Percentiles rank a stretch among this genome's conserved stretches.
Conservation (phyloP, 2,113 vertebrate species). For the Oxyura jamaicensis region DNA sequence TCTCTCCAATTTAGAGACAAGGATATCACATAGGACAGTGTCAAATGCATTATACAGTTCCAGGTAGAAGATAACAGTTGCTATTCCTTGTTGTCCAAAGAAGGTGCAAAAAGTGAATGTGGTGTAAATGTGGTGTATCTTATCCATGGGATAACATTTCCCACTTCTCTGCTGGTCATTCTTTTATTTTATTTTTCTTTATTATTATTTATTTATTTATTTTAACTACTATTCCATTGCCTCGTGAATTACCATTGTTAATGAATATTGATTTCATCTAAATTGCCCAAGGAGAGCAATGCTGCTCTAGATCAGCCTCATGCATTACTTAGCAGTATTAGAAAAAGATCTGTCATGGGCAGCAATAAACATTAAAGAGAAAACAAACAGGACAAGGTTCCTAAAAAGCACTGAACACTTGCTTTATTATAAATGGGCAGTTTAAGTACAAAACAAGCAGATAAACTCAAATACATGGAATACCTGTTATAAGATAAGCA, state of each 20-base stretch:
- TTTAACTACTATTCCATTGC: neutral
- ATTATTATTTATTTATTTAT: neutral
- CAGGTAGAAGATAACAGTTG: too few relatives aligned
- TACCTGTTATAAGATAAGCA: conserved; percentile 27
- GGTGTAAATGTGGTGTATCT: neutral
- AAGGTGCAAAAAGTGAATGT: neutral
- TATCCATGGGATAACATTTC: neutral
- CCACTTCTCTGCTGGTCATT: neutral
- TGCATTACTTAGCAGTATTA: conserved; percentile 47
- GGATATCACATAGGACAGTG: too few relatives aligned
- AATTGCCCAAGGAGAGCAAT: conserved; percentile 29
- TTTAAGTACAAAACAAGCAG: conserved; percentile 55
- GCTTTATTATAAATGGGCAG: conserved; percentile 38
- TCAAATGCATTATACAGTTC: too few relatives aligned
- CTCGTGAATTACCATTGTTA: conserved; percentile 40
- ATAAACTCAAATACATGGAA: conserved; percentile 27
- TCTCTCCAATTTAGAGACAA: too few relatives aligned
- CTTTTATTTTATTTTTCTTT: neutral
- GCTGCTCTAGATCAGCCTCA: conserved; percentile 34
- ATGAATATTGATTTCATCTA: conserved; percentile 45
- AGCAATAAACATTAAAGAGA: conserved; percentile 23
- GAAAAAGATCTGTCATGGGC: conserved; percentile 27
- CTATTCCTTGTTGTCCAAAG: neutral
- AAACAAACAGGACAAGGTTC: neutral
- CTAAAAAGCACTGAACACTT: conserved; percentile 16